Base-by-base conservation (phyloP, 2,113 vertebrate genomes). In the Vulpes ferrilata region DNA sequence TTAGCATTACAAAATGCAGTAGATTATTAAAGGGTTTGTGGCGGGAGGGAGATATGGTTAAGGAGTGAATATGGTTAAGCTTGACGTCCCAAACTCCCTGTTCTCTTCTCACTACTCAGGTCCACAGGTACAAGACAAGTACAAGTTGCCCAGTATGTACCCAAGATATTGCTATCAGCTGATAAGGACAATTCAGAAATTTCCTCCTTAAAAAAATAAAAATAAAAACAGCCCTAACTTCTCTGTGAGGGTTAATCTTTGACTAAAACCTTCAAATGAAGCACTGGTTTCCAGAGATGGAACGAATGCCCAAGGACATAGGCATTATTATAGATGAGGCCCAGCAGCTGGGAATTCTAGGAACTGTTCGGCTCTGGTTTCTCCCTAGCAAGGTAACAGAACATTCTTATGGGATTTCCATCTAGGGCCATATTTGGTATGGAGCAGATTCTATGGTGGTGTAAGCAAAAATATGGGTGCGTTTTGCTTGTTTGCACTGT, bases 271-370 rank as follows among this genome's bases (percentile, higher is more conserved):
- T 35, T 93, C 48, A 17, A 82, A 78, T 90, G 74, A 93, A 96
- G 32, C 27, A 55, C 53, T 53, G 30, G 23, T 83, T 90, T 60
- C 13, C 38, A 92, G 82, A 96, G 71, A 73, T 79, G 71, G 55
- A 93, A 96, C 15, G 57, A 93, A 83, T 64, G 48, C 48, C 16
- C 90, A 55, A 89, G 30, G n/a, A 90, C 76, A 73, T n/a, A n/a
- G 84, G 27, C 67, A 88, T 93, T 83, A 78, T n/a, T 85, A 38
- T 92, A 74, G n/a, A 93, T 94, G 55, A 91, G 20, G 69, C n/a
- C 73, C 69, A 92, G 88, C 88, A 94, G 91, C 88, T 96, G 94
- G 55, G 83, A 96, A 82, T 95, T 91, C 25, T 57, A 96, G 69
- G 53, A 84, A 96, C 62, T 84, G 23, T 92, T 92, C 11, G 94